phyloP scores from a whole-genome alignment of 2,113 vertebrate genomes.

The Varanus komodoensis region DNA sequence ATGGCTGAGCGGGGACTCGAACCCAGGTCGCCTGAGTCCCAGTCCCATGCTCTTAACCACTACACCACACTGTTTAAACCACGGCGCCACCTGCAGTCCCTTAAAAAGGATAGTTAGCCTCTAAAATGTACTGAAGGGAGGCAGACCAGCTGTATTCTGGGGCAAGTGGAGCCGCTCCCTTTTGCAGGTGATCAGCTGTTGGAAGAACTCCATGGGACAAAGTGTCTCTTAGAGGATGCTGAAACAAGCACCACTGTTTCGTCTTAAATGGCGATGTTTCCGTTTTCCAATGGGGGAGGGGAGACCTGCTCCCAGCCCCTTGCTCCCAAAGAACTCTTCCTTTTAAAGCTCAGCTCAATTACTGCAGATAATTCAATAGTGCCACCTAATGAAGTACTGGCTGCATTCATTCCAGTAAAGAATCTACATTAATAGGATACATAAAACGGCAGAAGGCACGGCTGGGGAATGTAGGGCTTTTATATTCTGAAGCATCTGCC shows the following conservation, averaged over 20 bases:
- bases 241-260: neutral
- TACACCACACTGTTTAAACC: too few relatives aligned
- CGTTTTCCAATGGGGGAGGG: conserved; percentile 26
- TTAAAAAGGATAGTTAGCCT: neutral
- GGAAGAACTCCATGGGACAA: neutral
- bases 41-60: too few relatives aligned
- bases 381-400: neutral
- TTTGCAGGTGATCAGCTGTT: neutral
- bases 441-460: conserved; percentile 24
- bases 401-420: conserved; percentile 40
- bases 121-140: neutral
- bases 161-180: neutral
- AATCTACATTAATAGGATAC: conserved; percentile 39
- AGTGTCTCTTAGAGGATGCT: neutral
- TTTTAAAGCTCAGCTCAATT: conserved; percentile 22
- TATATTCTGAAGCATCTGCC: conserved; percentile 7
- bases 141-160: neutral
- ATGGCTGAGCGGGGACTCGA: too few relatives aligned
- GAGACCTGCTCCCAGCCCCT: conserved; percentile 37
- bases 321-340: neutral
- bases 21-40: too few relatives aligned
- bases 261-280: conserved; percentile 18
- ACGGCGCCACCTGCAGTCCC: too few relatives aligned
- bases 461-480: conserved; percentile 24
- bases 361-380: conserved; percentile 6